Evolutionary conservation across 2,888 invertebrate genomes (phyloP).

Genomic region (Oscheius onirici): DNA sequence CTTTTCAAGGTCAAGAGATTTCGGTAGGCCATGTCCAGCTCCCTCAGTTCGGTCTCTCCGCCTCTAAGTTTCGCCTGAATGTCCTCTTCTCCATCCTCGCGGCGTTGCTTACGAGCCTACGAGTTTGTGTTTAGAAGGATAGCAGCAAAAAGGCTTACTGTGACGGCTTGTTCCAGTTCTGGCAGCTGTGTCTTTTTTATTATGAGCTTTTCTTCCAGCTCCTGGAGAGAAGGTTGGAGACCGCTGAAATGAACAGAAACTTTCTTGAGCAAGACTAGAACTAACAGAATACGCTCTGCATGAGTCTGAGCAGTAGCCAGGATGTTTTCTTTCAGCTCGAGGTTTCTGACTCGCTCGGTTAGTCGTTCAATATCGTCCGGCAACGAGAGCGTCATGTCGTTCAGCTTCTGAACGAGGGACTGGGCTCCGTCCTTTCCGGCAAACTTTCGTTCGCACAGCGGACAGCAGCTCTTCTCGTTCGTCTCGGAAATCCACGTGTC

Average conservation of each 20-base stretch:
- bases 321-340: constrained; percentile 38
- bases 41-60: not conserved
- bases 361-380: constrained; percentile 44
- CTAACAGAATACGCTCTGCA: constrained; percentile 22
- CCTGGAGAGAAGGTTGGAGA: not conserved
- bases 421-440: constrained; percentile 41
- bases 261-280: too few relatives aligned
- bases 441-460: constrained; percentile 61
- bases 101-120: not conserved
- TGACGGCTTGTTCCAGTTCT: not conserved
- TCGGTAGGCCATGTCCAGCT: not conserved
- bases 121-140: not conserved
- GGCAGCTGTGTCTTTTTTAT: not conserved
- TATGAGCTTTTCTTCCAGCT: not conserved
- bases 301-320: constrained; percentile 34
- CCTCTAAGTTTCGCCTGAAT: not conserved
- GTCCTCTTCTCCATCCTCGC: not conserved
- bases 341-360: constrained; percentile 22
- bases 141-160: not conserved
- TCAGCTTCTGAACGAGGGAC: constrained; percentile 40
- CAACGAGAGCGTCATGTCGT: constrained; percentile 42
- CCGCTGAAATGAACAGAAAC: too few relatives aligned
- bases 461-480: constrained; percentile 50
- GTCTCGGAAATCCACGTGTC: constrained; percentile 52
- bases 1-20: not conserved